Evolutionary conservation across 2,888 invertebrate species (phyloP), one percentile per base, ranked within the genome.

Genomic region (Leptopterna dolabrata): DNA sequence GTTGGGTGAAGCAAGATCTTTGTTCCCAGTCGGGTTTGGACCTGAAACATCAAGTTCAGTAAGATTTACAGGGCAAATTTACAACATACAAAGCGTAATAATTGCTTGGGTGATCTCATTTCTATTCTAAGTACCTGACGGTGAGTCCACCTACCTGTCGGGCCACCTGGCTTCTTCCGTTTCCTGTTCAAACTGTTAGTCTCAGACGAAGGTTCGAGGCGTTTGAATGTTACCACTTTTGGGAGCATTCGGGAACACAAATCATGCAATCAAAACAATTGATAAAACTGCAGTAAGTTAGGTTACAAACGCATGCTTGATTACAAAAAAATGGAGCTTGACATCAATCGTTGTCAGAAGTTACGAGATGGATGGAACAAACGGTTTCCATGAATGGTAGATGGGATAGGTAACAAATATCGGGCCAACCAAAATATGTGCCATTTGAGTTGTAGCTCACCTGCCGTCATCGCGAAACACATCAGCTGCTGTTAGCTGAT

Each of bases 221-320:
- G 95, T 94, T 96, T 96, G 94, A 96, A 97, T 91, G 96, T 96
- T 92, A 96, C 96, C 93, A 96, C 95, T 95, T 94, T 87, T 63
- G 78, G 78, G 45, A 45, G 78, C 78, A 78, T 45, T 78, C 45
- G 78, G 45, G 81, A 87, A 87, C 86, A 87, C 88, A 91, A 90
- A 90, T 87, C 91, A 92, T 92, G 92, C 92, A 91, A 91, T 91
- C 90, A 90, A 89, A 89, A 89, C 88, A 73, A 89, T 89, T 89
- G 87, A 89, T 90, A 85, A 88, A 90, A 90, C 90, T 86, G 89
- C 89, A 89, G 47, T 81, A 47, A 76, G 45, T 71, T 43, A 86
- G 27, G 73, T 29, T 41, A 89, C 88, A 89, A 89, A 89, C 89
- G 89, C 82, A 88, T 89, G 88, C 70, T 51, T 84, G 84, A 70